phyloP scores from a whole-genome alignment of 2,888 invertebrate genomes.

The Erebia ligea region DNA sequence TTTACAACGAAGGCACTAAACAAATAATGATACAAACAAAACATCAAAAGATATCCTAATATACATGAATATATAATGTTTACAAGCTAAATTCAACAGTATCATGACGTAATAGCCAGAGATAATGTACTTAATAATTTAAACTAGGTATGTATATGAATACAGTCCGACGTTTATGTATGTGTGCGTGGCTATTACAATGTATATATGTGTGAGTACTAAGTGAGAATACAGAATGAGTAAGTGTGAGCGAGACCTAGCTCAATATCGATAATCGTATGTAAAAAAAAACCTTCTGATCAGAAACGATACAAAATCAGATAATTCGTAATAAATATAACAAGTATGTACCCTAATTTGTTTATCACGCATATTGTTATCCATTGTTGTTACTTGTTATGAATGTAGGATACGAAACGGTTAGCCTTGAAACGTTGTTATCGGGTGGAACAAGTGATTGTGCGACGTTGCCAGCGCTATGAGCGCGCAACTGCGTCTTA shows the following conservation, averaged over 20 bases:
- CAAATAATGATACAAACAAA: conserved; percentile 8
- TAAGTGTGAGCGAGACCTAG: conserved; percentile 3
- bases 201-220: background rate
- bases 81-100: conserved; percentile 40
- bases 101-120: conserved; percentile 42
- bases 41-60: conserved; percentile 13
- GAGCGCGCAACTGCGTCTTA: conserved; percentile 74
- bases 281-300: conserved; percentile 7
- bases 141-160: background rate
- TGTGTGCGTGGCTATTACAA: conserved; percentile 9
- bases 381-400: conserved; percentile 76
- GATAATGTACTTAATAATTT: conserved; percentile 15
- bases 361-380: conserved; percentile 48
- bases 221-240: background rate
- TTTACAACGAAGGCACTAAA: background rate
- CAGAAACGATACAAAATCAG: conserved; percentile 12
- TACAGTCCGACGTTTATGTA: background rate
- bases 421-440: conserved; percentile 80
- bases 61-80: conserved; percentile 32
- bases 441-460: conserved; percentile 68
- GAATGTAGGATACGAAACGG: conserved; percentile 64
- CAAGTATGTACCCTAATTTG: conserved; percentile 25
- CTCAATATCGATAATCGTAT: background rate
- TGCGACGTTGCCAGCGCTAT: conserved; percentile 79
- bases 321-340: background rate